Evolutionary conservation across 2,797 vertebrate genomes (phyloP).

Genomic region (Lacerta bilineata): DNA sequence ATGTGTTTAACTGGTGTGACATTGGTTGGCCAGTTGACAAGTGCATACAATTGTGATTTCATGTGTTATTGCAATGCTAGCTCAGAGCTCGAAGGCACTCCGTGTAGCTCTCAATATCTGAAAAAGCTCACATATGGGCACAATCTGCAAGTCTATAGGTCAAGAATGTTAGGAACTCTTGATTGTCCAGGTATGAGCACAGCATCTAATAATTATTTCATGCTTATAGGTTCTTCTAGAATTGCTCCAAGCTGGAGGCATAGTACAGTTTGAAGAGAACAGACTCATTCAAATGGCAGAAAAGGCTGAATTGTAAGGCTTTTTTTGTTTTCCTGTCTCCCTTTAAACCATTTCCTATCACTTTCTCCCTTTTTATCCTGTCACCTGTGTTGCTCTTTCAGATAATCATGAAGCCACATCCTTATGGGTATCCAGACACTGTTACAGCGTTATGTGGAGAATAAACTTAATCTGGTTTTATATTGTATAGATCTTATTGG

Average conservation of each 20-base stretch:
- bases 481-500: not conserved
- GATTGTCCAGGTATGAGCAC: constrained; percentile 14
- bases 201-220: constrained; percentile 49
- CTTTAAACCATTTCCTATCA: not conserved
- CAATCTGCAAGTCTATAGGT: not conserved
- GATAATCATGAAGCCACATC: not conserved
- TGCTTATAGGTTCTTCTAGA: constrained; percentile 91
- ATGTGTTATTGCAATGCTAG: not conserved
- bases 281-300: constrained; percentile 91
- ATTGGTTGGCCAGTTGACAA: too few relatives aligned
- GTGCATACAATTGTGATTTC: too few relatives aligned
- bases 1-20: too few relatives aligned
- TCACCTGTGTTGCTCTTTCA: not conserved
- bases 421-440: not conserved
- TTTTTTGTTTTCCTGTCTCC: not conserved
- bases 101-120: not conserved
- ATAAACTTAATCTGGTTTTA: not conserved
- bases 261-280: constrained; percentile 94
- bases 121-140: not conserved
- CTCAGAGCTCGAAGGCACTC: not conserved
- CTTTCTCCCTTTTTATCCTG: not conserved
- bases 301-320: constrained; percentile 95
- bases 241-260: constrained; percentile 93
- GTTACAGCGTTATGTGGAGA: not conserved
- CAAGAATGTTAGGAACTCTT: not conserved